Conservation (phyloP, 2,113 vertebrate species). For the Campylorhamphus procurvoides region DNA sequence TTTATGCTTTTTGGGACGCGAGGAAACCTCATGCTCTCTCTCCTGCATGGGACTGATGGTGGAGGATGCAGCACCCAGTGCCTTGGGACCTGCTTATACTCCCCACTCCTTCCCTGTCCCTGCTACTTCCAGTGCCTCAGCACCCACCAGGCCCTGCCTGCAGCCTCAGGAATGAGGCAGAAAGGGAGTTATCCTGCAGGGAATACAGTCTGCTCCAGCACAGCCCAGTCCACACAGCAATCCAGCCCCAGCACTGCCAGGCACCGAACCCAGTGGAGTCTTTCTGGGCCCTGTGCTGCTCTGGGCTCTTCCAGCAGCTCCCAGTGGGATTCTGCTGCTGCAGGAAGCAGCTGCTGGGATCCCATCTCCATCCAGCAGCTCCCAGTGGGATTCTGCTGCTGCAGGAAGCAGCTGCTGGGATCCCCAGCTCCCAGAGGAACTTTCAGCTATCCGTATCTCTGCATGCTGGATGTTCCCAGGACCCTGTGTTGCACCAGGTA, state of each 20-base stretch:
- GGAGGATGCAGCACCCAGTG: not conserved
- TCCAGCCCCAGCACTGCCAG: not conserved
- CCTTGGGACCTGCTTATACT: not conserved
- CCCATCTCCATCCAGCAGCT: not conserved
- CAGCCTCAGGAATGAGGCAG: not conserved
- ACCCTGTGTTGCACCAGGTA: not conserved
- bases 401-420: not conserved
- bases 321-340: not conserved
- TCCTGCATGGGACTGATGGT: not conserved
- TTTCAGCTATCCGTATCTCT: not conserved
- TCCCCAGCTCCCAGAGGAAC: not conserved
- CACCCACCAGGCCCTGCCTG: not conserved
- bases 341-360: not conserved
- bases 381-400: not conserved
- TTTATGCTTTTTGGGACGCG: not conserved
- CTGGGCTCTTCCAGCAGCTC: not conserved
- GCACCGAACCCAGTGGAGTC: not conserved
- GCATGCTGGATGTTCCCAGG: not conserved
- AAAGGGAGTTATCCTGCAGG: not conserved
- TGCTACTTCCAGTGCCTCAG: not conserved
- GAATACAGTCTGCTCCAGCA: not conserved
- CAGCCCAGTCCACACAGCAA: not conserved
- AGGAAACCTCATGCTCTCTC: not conserved
- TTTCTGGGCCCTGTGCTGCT: not conserved
- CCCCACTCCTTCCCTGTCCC: not conserved